Evolutionary conservation across 2,113 vertebrate species (phyloP).

Genomic region (Tychaedon coryphoeus): DNA sequence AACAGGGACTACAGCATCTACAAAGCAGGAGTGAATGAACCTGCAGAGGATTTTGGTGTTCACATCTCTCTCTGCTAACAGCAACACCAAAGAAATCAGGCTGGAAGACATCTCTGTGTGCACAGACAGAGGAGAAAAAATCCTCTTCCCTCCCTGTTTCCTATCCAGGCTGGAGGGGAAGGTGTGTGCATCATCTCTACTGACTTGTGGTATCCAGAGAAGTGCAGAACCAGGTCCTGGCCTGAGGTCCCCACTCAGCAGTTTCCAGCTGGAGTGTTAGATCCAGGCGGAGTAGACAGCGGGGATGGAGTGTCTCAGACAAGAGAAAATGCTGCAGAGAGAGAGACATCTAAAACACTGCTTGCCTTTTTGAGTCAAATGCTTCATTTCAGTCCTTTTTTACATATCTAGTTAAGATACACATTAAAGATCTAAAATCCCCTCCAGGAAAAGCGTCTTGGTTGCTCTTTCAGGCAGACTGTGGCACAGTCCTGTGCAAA

Average conservation of each 20-base stretch:
- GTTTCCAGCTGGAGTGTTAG: background rate
- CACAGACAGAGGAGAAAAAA: background rate
- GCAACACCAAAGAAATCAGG: background rate
- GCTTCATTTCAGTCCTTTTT: background rate
- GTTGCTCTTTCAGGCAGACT: background rate
- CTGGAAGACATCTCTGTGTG: background rate
- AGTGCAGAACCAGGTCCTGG: background rate
- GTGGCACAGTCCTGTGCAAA: background rate
- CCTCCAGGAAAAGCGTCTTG: background rate
- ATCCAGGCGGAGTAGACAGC: background rate
- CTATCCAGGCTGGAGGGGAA: background rate
- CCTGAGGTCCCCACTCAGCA: background rate
- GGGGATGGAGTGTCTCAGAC: background rate
- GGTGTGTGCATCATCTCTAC: background rate
- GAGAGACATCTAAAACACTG: background rate
- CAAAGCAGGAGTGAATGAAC: background rate
- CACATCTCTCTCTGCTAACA: fast-evolving
- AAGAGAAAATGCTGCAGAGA: background rate
- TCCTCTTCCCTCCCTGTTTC: background rate
- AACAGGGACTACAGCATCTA: background rate
- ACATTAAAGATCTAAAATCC: background rate
- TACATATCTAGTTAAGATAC: background rate
- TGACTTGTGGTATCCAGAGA: background rate
- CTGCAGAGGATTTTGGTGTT: background rate
- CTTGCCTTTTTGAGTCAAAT: background rate